These are phyloP conservation scores for Indicator maculatus DNA, from an alignment of 2,113 vertebrate genomes.

Conservation along the genomic window DNA sequence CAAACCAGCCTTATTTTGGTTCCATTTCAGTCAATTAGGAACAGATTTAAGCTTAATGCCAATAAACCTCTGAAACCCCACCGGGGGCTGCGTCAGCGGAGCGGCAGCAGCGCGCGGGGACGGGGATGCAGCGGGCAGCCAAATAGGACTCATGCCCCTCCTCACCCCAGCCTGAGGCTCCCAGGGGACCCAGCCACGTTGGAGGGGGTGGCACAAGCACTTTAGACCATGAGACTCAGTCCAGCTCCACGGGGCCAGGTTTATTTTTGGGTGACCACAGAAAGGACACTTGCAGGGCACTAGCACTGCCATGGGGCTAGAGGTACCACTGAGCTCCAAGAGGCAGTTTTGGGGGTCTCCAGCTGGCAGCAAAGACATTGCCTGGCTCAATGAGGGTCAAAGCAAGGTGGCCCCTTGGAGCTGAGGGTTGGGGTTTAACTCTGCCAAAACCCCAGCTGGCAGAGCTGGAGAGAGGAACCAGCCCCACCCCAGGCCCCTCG, in stretches of 20 bases:
- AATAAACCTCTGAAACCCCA: constrained; percentile 67
- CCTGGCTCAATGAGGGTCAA: not conserved
- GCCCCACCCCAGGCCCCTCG: rapidly evolving
- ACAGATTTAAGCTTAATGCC: constrained; percentile 71
- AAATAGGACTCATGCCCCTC: not conserved
- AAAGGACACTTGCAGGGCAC: not conserved
- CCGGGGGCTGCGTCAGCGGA: constrained; percentile 55
- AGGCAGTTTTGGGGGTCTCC: not conserved
- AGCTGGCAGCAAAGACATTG: not conserved
- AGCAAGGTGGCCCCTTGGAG: not conserved
- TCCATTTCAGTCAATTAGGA: constrained; percentile 69
- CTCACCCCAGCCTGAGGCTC: not conserved
- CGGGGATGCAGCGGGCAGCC: constrained; percentile 42
- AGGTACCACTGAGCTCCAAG: rapidly evolving
- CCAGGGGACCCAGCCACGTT: not conserved
- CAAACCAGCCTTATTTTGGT: constrained; percentile 69
- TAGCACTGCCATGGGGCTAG: rapidly evolving
- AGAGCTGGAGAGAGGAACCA: not conserved
- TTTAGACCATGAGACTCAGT: not conserved
- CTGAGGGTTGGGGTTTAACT: rapidly evolving
- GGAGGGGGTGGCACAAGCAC: not conserved
- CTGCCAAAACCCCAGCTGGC: rapidly evolving
- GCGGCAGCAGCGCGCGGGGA: constrained; percentile 27
- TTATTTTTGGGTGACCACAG: not conserved
- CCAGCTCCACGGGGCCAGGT: not conserved